Evolutionary conservation across 2,888 invertebrate species (phyloP).

Genomic region (Spisula subtruncata): DNA sequence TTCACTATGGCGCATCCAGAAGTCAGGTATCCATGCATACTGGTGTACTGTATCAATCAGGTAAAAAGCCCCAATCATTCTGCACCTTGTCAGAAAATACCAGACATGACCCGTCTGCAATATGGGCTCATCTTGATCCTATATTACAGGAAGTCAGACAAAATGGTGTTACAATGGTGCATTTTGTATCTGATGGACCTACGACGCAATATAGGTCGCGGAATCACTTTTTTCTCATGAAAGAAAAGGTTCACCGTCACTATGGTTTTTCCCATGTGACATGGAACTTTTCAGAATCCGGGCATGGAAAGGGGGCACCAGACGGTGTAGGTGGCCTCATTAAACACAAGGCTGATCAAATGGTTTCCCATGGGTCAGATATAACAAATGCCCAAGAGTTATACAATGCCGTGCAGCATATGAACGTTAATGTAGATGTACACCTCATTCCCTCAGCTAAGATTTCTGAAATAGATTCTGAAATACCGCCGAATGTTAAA

Average conservation of each 20-base stretch:
- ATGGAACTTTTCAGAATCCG: conserved; percentile 85
- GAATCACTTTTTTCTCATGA: conserved; percentile 31
- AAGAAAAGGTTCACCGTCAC: conserved; percentile 30
- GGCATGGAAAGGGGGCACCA: conserved; percentile 71
- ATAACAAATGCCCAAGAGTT: conserved; percentile 24
- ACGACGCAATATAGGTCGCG: conserved; percentile 36
- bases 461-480: too few species aligned
- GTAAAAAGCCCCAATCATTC: neutral
- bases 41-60: conserved; percentile 37
- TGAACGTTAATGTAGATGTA: too few species aligned
- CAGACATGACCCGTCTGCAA: conserved; percentile 28
- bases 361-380: conserved; percentile 50
- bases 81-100: conserved; percentile 30
- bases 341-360: conserved; percentile 79
- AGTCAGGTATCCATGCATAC: conserved; percentile 44
- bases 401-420: too few species aligned
- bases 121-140: conserved; percentile 43
- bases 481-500: too few species aligned
- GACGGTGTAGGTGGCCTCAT: conserved; percentile 80
- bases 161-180: neutral
- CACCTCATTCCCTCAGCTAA: too few species aligned
- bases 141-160: neutral
- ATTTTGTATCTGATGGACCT: conserved; percentile 12
- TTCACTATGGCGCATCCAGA: conserved; percentile 43
- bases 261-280: conserved; percentile 75